phyloP scores from a whole-genome alignment of 2,888 invertebrate genomes.

The Drosophila recens region DNA sequence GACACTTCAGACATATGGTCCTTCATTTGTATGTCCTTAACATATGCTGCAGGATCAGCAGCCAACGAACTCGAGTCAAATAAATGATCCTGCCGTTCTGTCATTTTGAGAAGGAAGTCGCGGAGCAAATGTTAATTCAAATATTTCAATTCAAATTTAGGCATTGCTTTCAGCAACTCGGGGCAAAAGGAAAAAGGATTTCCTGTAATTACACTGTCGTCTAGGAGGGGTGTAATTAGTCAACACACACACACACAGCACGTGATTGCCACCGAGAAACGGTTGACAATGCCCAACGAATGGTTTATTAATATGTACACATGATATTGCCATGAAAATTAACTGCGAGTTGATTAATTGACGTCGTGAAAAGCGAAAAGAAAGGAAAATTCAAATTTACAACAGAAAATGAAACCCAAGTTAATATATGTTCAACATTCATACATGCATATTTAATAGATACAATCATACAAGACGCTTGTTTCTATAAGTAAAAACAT shows the following conservation, averaged over 20 bases:
- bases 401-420: neutral
- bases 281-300: constrained; percentile 40
- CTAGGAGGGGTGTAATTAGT: constrained; percentile 59
- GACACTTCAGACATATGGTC: constrained; percentile 48
- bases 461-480: neutral
- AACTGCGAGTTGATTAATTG: constrained; percentile 60
- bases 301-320: constrained; percentile 59
- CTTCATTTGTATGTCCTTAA: constrained; percentile 13
- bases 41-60: constrained; percentile 57
- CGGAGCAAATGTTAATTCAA: constrained; percentile 39
- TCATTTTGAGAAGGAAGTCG: constrained; percentile 58
- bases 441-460: constrained; percentile 1
- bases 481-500: neutral
- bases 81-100: constrained; percentile 61
- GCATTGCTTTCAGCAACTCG: constrained; percentile 24
- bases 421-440: no score
- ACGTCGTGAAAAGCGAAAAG: constrained; percentile 6
- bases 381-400: constrained; percentile 3
- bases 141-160: constrained; percentile 39
- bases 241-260: constrained; percentile 32
- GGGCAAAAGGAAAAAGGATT: constrained; percentile 69
- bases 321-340: constrained; percentile 37
- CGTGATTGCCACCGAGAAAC: constrained; percentile 56
- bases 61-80: constrained; percentile 22
- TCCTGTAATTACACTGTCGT: constrained; percentile 69